Percentiles rank a stretch among this genome's conserved stretches.
phyloP scores from a whole-genome alignment of 2,113 vertebrate species.

The Gnathonemus longibarbis region DNA sequence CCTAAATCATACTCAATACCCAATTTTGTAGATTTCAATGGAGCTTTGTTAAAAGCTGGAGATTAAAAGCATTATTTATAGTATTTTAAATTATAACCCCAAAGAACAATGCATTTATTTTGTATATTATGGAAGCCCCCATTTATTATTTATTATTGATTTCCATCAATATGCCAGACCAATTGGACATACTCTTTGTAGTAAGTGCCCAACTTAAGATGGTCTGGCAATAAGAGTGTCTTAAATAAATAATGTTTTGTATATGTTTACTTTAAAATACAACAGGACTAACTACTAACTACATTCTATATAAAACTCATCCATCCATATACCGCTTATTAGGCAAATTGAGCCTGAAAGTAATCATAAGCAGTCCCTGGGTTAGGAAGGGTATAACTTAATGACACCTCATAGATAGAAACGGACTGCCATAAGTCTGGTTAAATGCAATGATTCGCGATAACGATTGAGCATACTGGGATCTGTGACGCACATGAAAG shows the following conservation, averaged over 20 bases:
- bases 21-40: not conserved
- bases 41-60: not conserved
- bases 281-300: not conserved
- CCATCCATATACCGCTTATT: not conserved
- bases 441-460: not conserved
- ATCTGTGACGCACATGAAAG: not conserved
- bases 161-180: not conserved
- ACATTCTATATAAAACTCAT: not conserved
- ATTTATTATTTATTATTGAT: not conserved
- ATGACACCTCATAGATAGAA: not conserved
- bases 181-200: not conserved
- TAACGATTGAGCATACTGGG: not conserved
- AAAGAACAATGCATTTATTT: not conserved
- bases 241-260: not conserved
- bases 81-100: not conserved
- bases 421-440: not conserved
- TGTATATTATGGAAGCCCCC: not conserved
- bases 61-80: not conserved
- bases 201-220: not conserved
- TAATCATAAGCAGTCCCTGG: not conserved
- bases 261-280: not conserved
- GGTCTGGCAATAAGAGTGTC: not conserved
- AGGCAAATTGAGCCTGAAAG: not conserved
- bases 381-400: not conserved
- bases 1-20: not conserved